Conservation (phyloP, 2,888 invertebrate genomes). For the Acanthococcus lagerstroemiae region DNA sequence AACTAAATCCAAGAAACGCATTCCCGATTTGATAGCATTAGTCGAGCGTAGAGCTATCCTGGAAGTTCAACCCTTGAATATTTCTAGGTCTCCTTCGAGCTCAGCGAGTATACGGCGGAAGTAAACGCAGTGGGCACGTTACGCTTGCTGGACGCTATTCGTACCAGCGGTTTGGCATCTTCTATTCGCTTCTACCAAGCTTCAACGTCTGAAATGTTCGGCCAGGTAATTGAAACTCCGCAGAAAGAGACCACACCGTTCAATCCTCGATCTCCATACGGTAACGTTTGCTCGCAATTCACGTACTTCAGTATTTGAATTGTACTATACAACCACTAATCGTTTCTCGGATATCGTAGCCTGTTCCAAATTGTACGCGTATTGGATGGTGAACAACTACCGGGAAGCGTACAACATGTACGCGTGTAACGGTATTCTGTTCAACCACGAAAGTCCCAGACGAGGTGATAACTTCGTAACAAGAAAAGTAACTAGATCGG, state of each 20-base stretch:
- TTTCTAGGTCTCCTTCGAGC: constrained; percentile 75
- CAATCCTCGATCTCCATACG: constrained; percentile 92
- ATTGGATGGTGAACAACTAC: constrained; percentile 93
- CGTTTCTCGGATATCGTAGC: constrained; percentile 48
- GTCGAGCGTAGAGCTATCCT: neutral
- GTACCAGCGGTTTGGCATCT: constrained; percentile 74
- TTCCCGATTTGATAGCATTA: no score
- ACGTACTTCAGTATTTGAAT: neutral
- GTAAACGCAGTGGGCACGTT: constrained; percentile 93
- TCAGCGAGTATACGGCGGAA: constrained; percentile 98
- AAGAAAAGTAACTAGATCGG: constrained; percentile 91
- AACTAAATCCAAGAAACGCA: neutral
- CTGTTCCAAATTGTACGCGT: constrained; percentile 89
- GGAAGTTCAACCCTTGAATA: neutral
- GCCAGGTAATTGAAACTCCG: constrained; percentile 83
- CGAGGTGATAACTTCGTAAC: constrained; percentile 98
- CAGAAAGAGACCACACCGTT: constrained; percentile 92
- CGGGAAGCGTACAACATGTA: constrained; percentile 91
- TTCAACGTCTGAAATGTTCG: constrained; percentile 89
- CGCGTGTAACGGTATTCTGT: constrained; percentile 90
- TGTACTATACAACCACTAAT: neutral
- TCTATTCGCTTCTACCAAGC: constrained; percentile 81
- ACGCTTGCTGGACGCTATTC: constrained; percentile 79
- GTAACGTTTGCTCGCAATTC: constrained; percentile 45
- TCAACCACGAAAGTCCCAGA: constrained; percentile 93